Base-by-base conservation (phyloP, 2,797 vertebrate species). In the Ctenopoma multispine region DNA sequence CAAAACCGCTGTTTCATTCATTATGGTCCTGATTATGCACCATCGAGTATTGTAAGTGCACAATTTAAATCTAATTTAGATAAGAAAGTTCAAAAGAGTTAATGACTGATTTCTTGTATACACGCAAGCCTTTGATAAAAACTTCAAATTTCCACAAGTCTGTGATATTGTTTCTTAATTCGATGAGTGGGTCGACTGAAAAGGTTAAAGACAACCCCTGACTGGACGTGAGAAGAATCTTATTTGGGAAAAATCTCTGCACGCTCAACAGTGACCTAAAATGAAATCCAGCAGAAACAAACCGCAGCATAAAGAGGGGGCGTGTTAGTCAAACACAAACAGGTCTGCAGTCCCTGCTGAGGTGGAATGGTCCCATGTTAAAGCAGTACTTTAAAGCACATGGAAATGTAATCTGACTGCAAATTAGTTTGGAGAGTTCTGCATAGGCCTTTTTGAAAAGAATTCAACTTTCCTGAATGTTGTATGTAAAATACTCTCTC, bases 221-320 rank as follows among this genome's bases (percentile, higher is more conserved):
- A 94, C 87, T 91, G 93, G 94, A 96, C 92, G 41, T 93, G 92
- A 94, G 92, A 94, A 94, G 92, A 85, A 81, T 63, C 83, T 83
- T 84, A 93, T 83, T 83, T 81, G 80, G 91, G 92, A 94, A 7
- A 31, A 31, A 94, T 94, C 89, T 95, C 92, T 96, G 94, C 94
- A 96, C 94, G 94, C 93, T 95, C 91, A 80, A 89, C 17, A 91
- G 93, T 94, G 94, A 95, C 94, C 95, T 95, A 94, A 94, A 95
- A 95, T 92, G 92, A 96, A 94, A 95, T 93, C 94, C 95, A 96
- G 94, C 94, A 95, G 93, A 96, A 94, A 95, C 95, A 94, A 94
- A 96, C 94, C 89, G 92, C 91, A 92, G 93, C 86, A 85, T 74
- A 65, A 92, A 79, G 91, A 90, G 91, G 87, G 91, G 92, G 2